phyloP scores from a whole-genome alignment of 2,888 invertebrate genomes.

The Archaeoteleia sp. region DNA sequence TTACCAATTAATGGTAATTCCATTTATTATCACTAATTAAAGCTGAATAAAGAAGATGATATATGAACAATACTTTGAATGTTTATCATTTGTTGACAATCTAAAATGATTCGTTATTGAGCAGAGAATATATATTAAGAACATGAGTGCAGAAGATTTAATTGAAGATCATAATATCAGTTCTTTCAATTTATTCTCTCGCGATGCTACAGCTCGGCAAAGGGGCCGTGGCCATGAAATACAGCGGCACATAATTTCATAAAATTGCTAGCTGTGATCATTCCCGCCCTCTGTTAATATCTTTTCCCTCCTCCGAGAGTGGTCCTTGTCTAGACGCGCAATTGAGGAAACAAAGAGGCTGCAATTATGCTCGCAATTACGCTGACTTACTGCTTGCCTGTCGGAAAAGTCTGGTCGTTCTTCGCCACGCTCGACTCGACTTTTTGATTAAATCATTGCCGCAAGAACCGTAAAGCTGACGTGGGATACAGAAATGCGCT shows the following conservation, averaged over 20 bases:
- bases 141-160: no score
- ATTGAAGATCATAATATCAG: no score
- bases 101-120: no score
- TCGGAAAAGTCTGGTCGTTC: constrained; percentile 62
- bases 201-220: constrained; percentile 19
- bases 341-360: constrained; percentile 74
- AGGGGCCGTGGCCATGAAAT: constrained; percentile 43
- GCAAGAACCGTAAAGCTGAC: constrained; percentile 45
- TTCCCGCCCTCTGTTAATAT: constrained; percentile 53
- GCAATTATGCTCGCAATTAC: constrained; percentile 72
- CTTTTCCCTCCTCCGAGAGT: constrained; percentile 41
- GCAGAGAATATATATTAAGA: no score
- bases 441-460: constrained; percentile 69
- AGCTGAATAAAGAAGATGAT: no score
- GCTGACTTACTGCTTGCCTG: constrained; percentile 50
- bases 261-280: constrained; percentile 64
- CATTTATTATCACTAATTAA: no score
- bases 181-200: constrained; percentile 34
- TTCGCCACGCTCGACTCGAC: constrained; percentile 55
- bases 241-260: constrained; percentile 63
- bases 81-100: no score
- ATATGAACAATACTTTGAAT: no score
- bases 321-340: constrained; percentile 68
- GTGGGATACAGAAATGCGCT: constrained; percentile 18
- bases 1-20: no score